phyloP scores from a whole-genome alignment of 2,888 invertebrate species.

The Stenoptilia bipunctidactyla region DNA sequence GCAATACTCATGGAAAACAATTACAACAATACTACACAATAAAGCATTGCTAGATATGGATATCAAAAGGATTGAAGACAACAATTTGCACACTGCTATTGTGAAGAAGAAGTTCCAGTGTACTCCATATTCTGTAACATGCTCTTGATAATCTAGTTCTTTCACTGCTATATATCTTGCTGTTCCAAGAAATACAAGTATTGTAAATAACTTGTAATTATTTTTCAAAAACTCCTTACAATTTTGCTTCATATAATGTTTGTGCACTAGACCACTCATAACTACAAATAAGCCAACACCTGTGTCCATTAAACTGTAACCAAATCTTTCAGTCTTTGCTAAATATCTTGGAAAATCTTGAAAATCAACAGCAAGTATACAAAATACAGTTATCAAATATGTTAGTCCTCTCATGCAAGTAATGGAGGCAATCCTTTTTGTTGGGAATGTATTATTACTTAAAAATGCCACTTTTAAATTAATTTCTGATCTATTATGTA shows the following conservation, averaged over 20 bases:
- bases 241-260: constrained; percentile 30
- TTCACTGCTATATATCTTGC: constrained; percentile 73
- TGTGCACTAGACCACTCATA: constrained; percentile 82
- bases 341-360: constrained; percentile 84
- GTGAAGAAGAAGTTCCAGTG: constrained; percentile 99
- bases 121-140: constrained; percentile 93
- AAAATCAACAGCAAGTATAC: constrained; percentile 96
- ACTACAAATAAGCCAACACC: constrained; percentile 92
- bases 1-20: constrained; percentile 76
- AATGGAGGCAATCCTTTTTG: constrained; percentile 50
- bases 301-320: constrained; percentile 93
- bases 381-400: constrained; percentile 80
- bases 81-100: constrained; percentile 83
- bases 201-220: constrained; percentile 37
- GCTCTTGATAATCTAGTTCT: constrained; percentile 84
- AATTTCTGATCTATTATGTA: constrained; percentile 13
- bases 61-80: constrained; percentile 73
- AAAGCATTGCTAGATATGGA: constrained; percentile 65
- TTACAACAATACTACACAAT: constrained; percentile 63
- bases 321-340: constrained; percentile 89
- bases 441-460: constrained; percentile 22
- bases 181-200: constrained; percentile 72
- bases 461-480: constrained; percentile 16
- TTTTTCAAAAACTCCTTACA: constrained; percentile 36
- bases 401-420: constrained; percentile 79